phyloP scores from a whole-genome alignment of 2,797 vertebrate genomes.

The Yasuhikotakia modesta region DNA sequence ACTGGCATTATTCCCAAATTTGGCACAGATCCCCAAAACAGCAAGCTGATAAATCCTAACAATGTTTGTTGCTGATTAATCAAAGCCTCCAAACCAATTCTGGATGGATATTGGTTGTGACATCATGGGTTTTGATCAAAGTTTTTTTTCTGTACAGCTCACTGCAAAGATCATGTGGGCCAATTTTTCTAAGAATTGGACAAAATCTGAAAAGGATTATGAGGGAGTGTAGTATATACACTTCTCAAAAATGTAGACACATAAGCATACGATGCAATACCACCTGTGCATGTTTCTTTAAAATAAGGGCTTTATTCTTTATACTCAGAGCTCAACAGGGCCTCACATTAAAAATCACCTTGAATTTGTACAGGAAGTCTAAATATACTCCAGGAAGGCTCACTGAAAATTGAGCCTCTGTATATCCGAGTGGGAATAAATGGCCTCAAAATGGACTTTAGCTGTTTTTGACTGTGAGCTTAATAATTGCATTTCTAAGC shows the following conservation, averaged over 20 bases:
- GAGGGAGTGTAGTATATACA: not conserved
- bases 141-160: too few species aligned
- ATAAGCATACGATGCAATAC: slow-evolving; percentile 23
- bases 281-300: slow-evolving; percentile 22
- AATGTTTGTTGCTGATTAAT: too few species aligned
- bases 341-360: slow-evolving; percentile 14
- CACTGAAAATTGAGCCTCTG: not conserved
- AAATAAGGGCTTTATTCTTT: slow-evolving; percentile 19
- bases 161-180: too few species aligned
- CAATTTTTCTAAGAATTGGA: too few species aligned
- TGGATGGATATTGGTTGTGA: too few species aligned
- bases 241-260: not conserved
- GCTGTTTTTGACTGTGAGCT: slow-evolving; percentile 1
- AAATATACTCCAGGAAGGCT: slow-evolving; percentile 25
- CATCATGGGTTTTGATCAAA: too few species aligned
- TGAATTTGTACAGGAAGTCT: slow-evolving; percentile 34
- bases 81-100: too few species aligned
- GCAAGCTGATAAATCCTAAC: too few species aligned
- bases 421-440: slow-evolving; percentile 7
- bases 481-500: slow-evolving; percentile 20
- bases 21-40: too few species aligned
- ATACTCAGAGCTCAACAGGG: not conserved
- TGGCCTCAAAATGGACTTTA: slow-evolving; percentile 15
- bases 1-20: too few species aligned
- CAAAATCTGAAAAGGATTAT: too few species aligned